A percentile compares a stretch with the other conserved stretches of the same genome.
These are phyloP conservation scores for Osedax fenrisi DNA, from an alignment of 2,888 invertebrate genomes.

Conservation along the genomic window DNA sequence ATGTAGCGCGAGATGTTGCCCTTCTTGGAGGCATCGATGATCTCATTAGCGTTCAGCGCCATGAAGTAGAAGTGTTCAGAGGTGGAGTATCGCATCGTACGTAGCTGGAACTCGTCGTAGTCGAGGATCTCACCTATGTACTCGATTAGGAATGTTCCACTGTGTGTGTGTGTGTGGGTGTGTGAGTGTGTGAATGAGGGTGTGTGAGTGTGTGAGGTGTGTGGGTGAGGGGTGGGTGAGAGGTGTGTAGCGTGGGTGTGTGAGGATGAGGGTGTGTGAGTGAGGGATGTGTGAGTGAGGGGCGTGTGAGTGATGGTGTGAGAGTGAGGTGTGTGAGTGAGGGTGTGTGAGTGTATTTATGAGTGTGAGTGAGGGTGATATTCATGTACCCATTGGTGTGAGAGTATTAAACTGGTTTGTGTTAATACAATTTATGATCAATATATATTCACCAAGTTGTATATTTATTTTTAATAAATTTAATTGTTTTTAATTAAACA, in stretches of 20 bases:
- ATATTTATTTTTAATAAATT: too few species aligned
- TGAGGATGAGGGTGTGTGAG: not conserved
- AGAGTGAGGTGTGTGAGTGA: not conserved
- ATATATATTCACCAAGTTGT: too few species aligned
- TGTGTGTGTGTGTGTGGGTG: conserved; percentile 48
- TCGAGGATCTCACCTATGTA: conserved; percentile 94
- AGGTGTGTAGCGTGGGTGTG: not conserved
- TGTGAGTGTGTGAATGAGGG: not conserved
- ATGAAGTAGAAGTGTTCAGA: conserved; percentile 95
- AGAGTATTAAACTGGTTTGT: too few species aligned
- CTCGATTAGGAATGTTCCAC: conserved; percentile 89
- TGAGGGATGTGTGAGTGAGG: not conserved
- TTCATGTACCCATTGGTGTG: too few species aligned
- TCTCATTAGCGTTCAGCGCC: conserved; percentile 79
- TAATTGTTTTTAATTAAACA: too few species aligned
- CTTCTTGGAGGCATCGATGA: conserved; percentile 87
- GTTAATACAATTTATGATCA: too few species aligned
- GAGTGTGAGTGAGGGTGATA: too few species aligned
- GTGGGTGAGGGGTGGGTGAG: not conserved
- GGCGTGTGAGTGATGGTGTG: not conserved
- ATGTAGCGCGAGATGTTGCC: conserved; percentile 94
- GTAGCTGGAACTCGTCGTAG: conserved; percentile 74
- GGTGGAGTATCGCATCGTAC: conserved; percentile 76
- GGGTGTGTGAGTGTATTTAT: too few species aligned
- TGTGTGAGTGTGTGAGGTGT: not conserved